A percentile compares a stretch with the other conserved stretches of the same genome.
Conservation (phyloP, 2,797 vertebrate species). For the Heliangelus exortis region DNA sequence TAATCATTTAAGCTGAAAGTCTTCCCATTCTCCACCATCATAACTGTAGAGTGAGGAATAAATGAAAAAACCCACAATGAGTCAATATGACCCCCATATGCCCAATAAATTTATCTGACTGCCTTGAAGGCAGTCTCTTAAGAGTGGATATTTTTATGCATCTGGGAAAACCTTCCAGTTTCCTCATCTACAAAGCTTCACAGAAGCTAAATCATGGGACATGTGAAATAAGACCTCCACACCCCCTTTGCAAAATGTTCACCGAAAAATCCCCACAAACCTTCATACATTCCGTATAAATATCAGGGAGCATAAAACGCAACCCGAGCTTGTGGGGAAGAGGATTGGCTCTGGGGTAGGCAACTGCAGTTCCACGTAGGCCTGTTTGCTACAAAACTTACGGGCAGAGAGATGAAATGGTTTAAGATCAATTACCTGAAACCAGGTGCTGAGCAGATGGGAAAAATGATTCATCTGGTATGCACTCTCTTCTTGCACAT, state of each 20-base stretch:
- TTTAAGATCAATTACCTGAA: constrained; percentile 34
- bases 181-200: neutral
- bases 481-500: neutral
- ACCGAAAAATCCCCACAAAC: neutral
- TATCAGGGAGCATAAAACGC: accelerated
- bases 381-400: neutral
- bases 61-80: neutral
- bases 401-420: neutral
- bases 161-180: neutral
- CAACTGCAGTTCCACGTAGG: neutral
- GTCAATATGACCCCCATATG: neutral
- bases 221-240: neutral
- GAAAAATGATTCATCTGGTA: neutral
- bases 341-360: neutral
- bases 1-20: neutral
- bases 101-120: neutral
- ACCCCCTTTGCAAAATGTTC: neutral
- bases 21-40: neutral
- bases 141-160: neutral
- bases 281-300: neutral
- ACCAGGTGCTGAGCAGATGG: constrained; percentile 37
- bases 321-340: neutral
- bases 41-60: neutral
- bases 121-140: neutral
- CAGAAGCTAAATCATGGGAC: neutral